These are phyloP conservation scores for Carassius carassius DNA, from an alignment of 2,113 vertebrate species.

Conservation along the genomic window DNA sequence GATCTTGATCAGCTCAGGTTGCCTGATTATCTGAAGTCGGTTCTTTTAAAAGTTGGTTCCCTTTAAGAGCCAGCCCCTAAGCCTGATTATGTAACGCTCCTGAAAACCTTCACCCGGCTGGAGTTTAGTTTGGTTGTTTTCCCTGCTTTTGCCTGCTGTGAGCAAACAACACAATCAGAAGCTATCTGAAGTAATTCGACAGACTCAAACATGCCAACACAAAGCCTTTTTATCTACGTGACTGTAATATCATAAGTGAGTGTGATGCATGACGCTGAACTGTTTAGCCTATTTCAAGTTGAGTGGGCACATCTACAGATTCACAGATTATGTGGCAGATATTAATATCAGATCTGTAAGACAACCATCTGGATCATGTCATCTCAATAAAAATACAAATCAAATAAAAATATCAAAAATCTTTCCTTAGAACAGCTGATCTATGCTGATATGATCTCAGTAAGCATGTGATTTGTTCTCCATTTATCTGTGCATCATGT, in stretches of 20 bases:
- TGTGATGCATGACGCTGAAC: not conserved
- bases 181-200: not conserved
- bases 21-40: too few species aligned
- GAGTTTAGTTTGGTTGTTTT: slow-evolving; percentile 16
- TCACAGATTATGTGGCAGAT: not conserved
- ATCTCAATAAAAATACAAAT: not conserved
- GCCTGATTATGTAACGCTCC: slow-evolving; percentile 10
- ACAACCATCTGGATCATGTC: not conserved
- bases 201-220: not conserved
- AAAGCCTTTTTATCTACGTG: not conserved
- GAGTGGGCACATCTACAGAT: not conserved
- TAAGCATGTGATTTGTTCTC: not conserved
- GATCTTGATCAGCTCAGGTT: not conserved
- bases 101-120: slow-evolving; percentile 14
- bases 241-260: not conserved
- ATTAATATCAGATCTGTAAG: not conserved
- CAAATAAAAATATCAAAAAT: too few species aligned
- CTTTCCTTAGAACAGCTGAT: not conserved
- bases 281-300: not conserved
- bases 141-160: not conserved
- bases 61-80: slow-evolving; percentile 1
- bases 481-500: too few species aligned
- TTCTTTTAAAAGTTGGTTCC: not conserved
- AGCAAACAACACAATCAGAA: not conserved
- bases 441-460: not conserved